Conservation (phyloP, 1,140 invertebrate species). For the Antheraea mylitta region DNA sequence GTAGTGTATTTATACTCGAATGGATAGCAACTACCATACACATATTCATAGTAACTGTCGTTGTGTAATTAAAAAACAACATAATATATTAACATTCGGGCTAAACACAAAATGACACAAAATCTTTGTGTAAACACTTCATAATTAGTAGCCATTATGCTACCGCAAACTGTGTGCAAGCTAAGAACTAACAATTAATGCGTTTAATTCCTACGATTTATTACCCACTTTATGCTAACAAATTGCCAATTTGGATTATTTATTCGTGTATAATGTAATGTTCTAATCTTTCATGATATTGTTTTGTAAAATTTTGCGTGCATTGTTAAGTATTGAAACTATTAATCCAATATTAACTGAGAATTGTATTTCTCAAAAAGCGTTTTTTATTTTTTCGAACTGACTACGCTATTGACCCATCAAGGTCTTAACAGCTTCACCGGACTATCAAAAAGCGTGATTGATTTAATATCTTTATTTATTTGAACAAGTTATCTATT, state of each 20-base stretch:
- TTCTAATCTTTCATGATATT: background rate
- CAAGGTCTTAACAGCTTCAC: too few relatives aligned
- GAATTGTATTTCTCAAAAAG: background rate
- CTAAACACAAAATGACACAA: too few relatives aligned
- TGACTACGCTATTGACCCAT: too few relatives aligned
- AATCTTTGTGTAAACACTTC: background rate
- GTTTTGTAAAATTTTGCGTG: background rate
- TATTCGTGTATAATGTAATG: constrained; percentile 5
- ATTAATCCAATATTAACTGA: background rate
- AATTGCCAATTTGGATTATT: constrained; percentile 51
- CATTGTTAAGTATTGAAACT: background rate
- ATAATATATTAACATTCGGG: too few relatives aligned
- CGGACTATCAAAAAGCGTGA: too few relatives aligned
- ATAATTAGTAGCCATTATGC: constrained; percentile 1
- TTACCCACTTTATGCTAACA: constrained; percentile 53
- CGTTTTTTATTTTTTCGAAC: too few relatives aligned
- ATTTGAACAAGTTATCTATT: too few relatives aligned
- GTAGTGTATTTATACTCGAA: too few relatives aligned
- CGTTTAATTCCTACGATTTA: constrained; percentile 53
- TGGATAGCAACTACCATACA: too few relatives aligned
- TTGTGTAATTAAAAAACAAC: too few relatives aligned
- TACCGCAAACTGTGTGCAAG: constrained; percentile 37
- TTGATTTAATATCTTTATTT: too few relatives aligned
- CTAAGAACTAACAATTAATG: constrained; percentile 41
- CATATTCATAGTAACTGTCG: too few relatives aligned